Conservation (phyloP, 2,888 invertebrate species). For the Lithophane leautieri region DNA sequence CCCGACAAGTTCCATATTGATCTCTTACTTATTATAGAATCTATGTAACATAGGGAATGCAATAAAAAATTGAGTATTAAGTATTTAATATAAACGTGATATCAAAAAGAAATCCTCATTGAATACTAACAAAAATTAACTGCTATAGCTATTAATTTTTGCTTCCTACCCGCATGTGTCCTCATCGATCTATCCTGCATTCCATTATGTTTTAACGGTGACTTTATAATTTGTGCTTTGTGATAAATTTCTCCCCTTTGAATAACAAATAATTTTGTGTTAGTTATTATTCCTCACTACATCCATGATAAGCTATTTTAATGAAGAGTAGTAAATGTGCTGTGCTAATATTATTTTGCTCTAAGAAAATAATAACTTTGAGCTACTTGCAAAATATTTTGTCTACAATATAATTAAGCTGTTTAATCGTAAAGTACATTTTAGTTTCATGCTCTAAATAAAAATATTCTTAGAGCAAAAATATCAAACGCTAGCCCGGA, state of each 20-base stretch:
- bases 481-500: conserved; percentile 78
- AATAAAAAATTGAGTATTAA: too few relatives aligned
- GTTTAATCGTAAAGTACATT: conserved; percentile 52
- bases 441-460: conserved; percentile 62
- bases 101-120: conserved; percentile 19
- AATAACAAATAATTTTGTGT: conserved; percentile 33
- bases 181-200: conserved; percentile 81
- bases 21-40: too few relatives aligned
- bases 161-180: conserved; percentile 78
- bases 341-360: conserved; percentile 3
- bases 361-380: conserved; percentile 17
- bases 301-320: conserved; percentile 12
- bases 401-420: conserved; percentile 33
- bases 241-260: conserved; percentile 65
- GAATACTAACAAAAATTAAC: conserved; percentile 47
- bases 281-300: conserved; percentile 15
- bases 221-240: conserved; percentile 64
- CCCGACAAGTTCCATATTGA: too few relatives aligned
- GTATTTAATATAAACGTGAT: not conserved
- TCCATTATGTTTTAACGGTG: conserved; percentile 75
- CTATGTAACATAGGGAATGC: too few relatives aligned
- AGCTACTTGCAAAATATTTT: conserved; percentile 29
- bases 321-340: conserved; percentile 21
- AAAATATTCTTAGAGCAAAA: conserved; percentile 74
- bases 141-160: conserved; percentile 67